These are phyloP conservation scores for Romanomermis culicivorax DNA, from an alignment of 2,888 invertebrate genomes.

Conservation along the genomic window DNA sequence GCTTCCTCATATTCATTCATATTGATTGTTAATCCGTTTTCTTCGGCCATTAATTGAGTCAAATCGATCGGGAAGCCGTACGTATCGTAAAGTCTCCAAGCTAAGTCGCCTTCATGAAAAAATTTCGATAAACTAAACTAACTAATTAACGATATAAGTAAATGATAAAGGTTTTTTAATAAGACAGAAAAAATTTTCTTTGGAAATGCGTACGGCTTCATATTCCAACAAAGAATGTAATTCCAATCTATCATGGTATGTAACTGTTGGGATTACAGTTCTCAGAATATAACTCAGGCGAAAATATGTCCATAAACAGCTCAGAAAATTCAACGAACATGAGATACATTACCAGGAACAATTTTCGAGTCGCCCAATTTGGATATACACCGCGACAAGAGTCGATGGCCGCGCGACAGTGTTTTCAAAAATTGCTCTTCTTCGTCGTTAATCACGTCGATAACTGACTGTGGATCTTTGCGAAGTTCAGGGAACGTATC, in stretches of 20 bases:
- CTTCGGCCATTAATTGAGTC: slow-evolving; percentile 91
- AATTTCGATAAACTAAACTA: background rate
- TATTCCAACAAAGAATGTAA: too few relatives aligned
- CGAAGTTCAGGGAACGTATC: slow-evolving; percentile 44
- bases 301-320: too few relatives aligned
- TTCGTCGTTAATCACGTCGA: slow-evolving; percentile 89
- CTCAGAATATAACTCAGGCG: too few relatives aligned
- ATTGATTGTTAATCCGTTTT: slow-evolving; percentile 66
- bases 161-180: background rate
- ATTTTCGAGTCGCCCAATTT: slow-evolving; percentile 46
- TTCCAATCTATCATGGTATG: too few relatives aligned
- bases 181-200: background rate
- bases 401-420: slow-evolving; percentile 59
- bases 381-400: slow-evolving; percentile 68
- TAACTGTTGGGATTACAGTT: too few relatives aligned
- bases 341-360: slow-evolving; percentile 59
- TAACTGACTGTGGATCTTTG: slow-evolving; percentile 65
- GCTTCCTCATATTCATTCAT: slow-evolving; percentile 73
- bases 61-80: slow-evolving; percentile 97
- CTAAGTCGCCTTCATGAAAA: slow-evolving; percentile 50
- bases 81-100: slow-evolving; percentile 94
- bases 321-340: too few relatives aligned
- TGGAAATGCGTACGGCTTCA: too few relatives aligned
- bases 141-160: background rate
- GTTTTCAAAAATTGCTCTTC: slow-evolving; percentile 94